phyloP scores from a whole-genome alignment of 2,888 invertebrate species.

The Pseudococcus longispinus region DNA sequence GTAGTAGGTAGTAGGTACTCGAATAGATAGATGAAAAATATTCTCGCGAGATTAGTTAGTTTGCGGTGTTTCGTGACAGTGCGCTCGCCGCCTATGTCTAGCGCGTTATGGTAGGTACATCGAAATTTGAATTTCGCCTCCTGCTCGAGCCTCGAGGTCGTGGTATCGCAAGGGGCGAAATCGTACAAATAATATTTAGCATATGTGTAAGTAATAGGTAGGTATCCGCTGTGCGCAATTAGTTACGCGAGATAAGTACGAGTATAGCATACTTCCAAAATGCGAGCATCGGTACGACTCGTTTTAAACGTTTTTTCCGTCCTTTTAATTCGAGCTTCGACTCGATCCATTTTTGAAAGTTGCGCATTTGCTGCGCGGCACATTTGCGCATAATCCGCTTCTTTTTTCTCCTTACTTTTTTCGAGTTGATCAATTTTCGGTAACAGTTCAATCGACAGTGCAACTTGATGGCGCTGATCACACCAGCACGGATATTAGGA shows the following conservation, averaged over 20 bases:
- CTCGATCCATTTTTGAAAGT: neutral
- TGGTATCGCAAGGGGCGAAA: too few species aligned
- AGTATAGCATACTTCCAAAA: neutral
- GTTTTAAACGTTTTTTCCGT: neutral
- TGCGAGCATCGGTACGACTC: neutral
- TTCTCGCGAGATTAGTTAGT: too few species aligned
- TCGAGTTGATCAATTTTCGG: neutral
- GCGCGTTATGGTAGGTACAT: too few species aligned
- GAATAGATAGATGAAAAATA: too few species aligned
- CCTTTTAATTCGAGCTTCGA: neutral
- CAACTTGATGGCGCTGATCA: neutral
- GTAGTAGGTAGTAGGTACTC: too few species aligned
- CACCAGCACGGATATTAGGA: neutral
- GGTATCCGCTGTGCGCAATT: too few species aligned
- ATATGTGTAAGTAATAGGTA: neutral
- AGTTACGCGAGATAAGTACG: neutral
- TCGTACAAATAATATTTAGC: too few species aligned
- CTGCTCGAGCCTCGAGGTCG: too few species aligned
- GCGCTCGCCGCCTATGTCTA: too few species aligned
- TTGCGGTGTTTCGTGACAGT: too few species aligned
- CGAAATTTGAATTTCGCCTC: too few species aligned
- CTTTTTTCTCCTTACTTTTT: neutral
- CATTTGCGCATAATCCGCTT: neutral
- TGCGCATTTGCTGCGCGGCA: neutral
- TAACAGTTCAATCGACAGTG: neutral